phyloP scores from a whole-genome alignment of 2,113 vertebrate genomes.

The Xerus inauris region DNA sequence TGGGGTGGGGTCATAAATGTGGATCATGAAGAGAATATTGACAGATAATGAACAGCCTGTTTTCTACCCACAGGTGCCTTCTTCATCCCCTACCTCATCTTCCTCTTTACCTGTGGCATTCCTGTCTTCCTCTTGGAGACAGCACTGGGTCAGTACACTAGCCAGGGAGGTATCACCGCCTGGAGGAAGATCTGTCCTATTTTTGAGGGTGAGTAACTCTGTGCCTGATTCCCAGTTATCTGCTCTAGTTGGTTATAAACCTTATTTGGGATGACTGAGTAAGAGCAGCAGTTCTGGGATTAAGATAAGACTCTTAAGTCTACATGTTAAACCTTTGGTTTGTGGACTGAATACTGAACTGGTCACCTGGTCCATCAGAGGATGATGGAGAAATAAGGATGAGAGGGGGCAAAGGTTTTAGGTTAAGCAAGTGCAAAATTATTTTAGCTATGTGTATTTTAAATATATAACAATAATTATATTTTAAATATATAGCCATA shows the following conservation, averaged over 20 bases:
- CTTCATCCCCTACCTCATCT: constrained; percentile 97
- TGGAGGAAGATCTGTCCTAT: constrained; percentile 96
- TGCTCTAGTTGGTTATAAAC: background rate
- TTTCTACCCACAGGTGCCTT: constrained; percentile 91
- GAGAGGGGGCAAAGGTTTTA: background rate
- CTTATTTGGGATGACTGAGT: background rate
- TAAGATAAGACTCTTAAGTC: background rate
- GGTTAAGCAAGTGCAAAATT: background rate
- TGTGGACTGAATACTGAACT: background rate
- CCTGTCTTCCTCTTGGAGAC: constrained; percentile 95
- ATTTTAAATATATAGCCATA: background rate
- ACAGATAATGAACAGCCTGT: background rate
- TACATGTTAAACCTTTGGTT: background rate
- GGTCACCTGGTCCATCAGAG: background rate
- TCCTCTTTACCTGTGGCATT: constrained; percentile 96
- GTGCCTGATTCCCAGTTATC: background rate
- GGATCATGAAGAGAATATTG: background rate
- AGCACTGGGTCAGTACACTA: constrained; percentile 95
- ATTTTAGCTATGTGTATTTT: background rate
- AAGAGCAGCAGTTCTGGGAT: background rate
- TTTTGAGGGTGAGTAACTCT: constrained; percentile 92
- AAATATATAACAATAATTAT: background rate
- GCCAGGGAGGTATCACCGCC: constrained; percentile 93
- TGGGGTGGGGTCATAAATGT: background rate
- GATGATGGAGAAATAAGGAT: background rate